A percentile compares a stretch with the other conserved stretches of the same genome.
phyloP scores from a whole-genome alignment of 1,140 invertebrate genomes.

The Telenomus remus region DNA sequence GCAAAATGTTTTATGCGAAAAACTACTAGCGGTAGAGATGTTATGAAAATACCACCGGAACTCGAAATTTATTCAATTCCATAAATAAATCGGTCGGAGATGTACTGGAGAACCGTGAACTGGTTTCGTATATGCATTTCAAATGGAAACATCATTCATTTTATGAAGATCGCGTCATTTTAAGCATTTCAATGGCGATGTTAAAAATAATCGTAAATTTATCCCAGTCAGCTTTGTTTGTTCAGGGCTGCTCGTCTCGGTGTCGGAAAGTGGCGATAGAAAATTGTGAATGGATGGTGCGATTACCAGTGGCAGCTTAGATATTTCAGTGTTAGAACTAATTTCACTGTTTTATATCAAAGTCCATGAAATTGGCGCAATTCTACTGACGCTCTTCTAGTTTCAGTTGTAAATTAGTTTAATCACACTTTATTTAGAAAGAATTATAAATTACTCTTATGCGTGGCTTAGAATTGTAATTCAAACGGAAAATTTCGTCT shows the following conservation, averaged over 20 bases:
- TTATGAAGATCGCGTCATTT: conserved; percentile 4
- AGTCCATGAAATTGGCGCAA: neutral
- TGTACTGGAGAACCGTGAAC: conserved; percentile 1
- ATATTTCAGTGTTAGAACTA: conserved; percentile 25
- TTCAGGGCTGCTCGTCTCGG: neutral
- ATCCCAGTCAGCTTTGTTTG: neutral
- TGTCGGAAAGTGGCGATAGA: neutral
- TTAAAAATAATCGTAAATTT: neutral
- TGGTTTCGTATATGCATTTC: conserved; percentile 1
- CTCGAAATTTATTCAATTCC: conserved; percentile 18
- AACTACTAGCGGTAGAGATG: conserved; percentile 30
- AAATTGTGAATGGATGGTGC: conserved; percentile 1
- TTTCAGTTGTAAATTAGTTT: conserved; percentile 22
- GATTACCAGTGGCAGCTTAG: conserved; percentile 2
- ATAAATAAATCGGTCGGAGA: conserved; percentile 18
- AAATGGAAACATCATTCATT: conserved; percentile 3
- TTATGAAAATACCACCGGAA: conserved; percentile 17
- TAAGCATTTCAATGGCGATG: neutral
- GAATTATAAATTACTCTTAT: too few relatives aligned
- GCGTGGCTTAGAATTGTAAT: too few relatives aligned
- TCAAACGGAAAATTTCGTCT: too few relatives aligned
- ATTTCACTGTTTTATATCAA: conserved; percentile 20
- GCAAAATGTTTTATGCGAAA: conserved; percentile 42
- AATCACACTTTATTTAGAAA: too few relatives aligned
- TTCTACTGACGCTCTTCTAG: conserved; percentile 18